phyloP scores from a whole-genome alignment of 2,888 invertebrate species.

The Meiosimyza platycephala region DNA sequence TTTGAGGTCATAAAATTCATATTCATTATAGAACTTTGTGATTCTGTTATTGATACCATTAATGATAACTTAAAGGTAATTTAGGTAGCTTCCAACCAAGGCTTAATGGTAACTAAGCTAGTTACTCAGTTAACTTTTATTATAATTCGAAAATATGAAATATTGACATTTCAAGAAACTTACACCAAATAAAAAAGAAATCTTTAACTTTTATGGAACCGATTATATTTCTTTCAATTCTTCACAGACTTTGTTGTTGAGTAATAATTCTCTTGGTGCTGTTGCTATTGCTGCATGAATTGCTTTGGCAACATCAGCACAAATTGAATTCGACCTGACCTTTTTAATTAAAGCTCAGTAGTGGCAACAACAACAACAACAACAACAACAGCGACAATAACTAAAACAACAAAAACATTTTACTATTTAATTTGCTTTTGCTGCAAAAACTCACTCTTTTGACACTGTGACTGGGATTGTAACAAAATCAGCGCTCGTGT shows the following conservation, averaged over 20 bases:
- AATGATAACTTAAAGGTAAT: too few relatives aligned
- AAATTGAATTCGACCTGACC: slow-evolving; percentile 42
- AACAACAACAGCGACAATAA: slow-evolving; percentile 31
- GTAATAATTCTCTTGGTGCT: too few relatives aligned
- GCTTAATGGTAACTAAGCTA: too few relatives aligned
- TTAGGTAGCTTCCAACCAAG: too few relatives aligned
- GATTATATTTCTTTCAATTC: too few relatives aligned
- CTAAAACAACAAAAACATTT: slow-evolving; percentile 35
- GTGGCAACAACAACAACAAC: slow-evolving; percentile 36
- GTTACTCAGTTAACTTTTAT: too few relatives aligned
- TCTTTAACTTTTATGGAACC: not conserved
- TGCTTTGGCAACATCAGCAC: slow-evolving; percentile 23
- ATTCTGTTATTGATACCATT: too few relatives aligned
- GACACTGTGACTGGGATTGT: not conserved
- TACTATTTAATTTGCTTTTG: not conserved
- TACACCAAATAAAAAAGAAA: not conserved
- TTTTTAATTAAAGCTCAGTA: slow-evolving; percentile 43
- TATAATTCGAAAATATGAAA: not conserved
- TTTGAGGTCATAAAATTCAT: too few relatives aligned
- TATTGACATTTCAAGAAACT: not conserved
- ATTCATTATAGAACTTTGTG: too few relatives aligned
- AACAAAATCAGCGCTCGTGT: slow-evolving; percentile 5
- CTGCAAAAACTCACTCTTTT: slow-evolving; percentile 32
- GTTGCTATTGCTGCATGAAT: not conserved
- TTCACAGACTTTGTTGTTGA: too few relatives aligned